A percentile compares a stretch with the other conserved stretches of the same genome.
Conservation (phyloP, 1,140 invertebrate species). For the Akabosia matsudoensis region DNA sequence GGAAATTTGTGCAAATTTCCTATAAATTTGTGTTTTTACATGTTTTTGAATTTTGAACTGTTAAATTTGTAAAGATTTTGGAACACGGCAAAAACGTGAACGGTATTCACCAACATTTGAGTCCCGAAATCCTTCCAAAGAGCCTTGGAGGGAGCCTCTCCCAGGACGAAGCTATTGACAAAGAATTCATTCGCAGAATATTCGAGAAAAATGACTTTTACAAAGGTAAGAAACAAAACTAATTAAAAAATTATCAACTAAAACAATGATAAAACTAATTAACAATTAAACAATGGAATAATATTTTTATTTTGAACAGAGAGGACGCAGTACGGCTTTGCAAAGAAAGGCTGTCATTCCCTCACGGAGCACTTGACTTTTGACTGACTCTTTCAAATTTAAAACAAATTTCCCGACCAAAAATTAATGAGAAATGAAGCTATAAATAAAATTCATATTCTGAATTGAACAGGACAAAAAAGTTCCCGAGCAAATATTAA, state of each 20-base stretch:
- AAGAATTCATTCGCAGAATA: conserved; percentile 15
- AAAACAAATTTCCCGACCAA: too few species aligned
- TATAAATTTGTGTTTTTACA: neutral
- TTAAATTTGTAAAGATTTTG: conserved; percentile 29
- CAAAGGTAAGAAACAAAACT: conserved; percentile 18
- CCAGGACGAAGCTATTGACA: conserved; percentile 21
- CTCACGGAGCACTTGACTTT: too few species aligned
- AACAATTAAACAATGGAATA: neutral
- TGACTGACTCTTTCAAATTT: too few species aligned
- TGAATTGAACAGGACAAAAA: too few species aligned
- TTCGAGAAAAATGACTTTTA: conserved; percentile 23
- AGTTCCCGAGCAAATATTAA: too few species aligned
- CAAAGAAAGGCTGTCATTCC: too few species aligned
- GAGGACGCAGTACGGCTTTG: too few species aligned
- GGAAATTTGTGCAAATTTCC: neutral
- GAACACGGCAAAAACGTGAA: conserved; percentile 29
- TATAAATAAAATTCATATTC: too few species aligned
- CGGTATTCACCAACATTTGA: conserved; percentile 22
- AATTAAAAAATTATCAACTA: neutral
- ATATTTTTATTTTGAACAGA: too few species aligned
- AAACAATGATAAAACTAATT: neutral
- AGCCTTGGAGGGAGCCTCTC: conserved; percentile 27
- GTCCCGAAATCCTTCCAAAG: conserved; percentile 32
- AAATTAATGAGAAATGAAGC: too few species aligned
- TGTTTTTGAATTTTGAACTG: neutral